A percentile compares a stretch with the other conserved stretches of the same genome.
phyloP scores from a whole-genome alignment of 2,888 invertebrate genomes.

The Chrysolina haemoptera region DNA sequence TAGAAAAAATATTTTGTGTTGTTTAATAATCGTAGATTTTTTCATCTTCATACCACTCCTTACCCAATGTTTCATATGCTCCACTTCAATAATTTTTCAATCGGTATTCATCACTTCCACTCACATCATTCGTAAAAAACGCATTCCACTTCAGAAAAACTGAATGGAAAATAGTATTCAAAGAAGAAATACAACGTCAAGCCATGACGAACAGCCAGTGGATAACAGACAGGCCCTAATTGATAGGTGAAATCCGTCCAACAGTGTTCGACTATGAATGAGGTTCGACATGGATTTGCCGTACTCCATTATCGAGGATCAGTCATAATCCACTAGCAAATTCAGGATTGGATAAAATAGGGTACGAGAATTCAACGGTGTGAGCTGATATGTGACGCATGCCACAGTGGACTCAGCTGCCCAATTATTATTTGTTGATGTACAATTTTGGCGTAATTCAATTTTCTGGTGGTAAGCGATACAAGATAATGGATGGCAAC shows the following conservation, averaged over 20 bases:
- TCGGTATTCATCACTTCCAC: too few relatives aligned
- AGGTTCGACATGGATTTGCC: background rate
- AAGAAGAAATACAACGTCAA: background rate
- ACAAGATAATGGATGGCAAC: too few relatives aligned
- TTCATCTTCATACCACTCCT: too few relatives aligned
- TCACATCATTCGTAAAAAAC: too few relatives aligned
- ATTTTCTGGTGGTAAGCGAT: background rate
- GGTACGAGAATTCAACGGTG: background rate
- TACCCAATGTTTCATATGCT: too few relatives aligned
- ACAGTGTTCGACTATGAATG: background rate
- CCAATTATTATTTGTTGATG: background rate
- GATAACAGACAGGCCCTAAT: background rate
- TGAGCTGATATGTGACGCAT: background rate
- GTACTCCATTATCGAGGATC: background rate
- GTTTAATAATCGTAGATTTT: too few relatives aligned
- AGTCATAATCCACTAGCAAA: background rate
- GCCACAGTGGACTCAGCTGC: background rate
- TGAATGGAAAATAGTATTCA: background rate
- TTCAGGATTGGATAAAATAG: background rate
- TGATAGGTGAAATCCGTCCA: background rate
- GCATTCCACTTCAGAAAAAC: background rate
- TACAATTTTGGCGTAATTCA: constrained; percentile 2
- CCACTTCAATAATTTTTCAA: too few relatives aligned
- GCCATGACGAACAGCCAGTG: background rate
- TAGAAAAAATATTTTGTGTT: background rate